Evolutionary conservation across 2,888 invertebrate genomes (phyloP), one percentile per base, ranked within the genome.

Genomic region (Rapana venosa): DNA sequence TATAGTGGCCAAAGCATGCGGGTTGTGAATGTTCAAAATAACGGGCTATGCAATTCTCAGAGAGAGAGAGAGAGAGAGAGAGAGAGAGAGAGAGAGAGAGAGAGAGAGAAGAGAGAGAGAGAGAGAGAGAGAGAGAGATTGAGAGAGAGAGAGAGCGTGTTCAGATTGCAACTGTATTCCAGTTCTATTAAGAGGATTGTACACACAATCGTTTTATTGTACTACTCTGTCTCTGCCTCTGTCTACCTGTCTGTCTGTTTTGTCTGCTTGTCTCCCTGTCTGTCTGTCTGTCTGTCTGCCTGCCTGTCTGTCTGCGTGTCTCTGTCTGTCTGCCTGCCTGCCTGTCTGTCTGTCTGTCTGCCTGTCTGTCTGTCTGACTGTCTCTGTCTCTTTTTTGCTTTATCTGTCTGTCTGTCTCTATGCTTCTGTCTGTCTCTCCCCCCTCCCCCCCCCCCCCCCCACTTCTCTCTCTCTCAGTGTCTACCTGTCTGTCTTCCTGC

Each of bases 401-500:
- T 66, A 4, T 66, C 66, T 66, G 5, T 66, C 66, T 66, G 5
- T 77, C 30, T 30, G 15, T n/a, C 30, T 30, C 74, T 77, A 8
- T 77, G 4, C n/a, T 30, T 2, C 74, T 77, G 4, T 77, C 74
- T 77, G 1, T 77, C 74, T n/a, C 30, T 77, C 30, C 26, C 13
- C 26, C n/a, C 30, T 30, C 13, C 13, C 30, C 4, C 26, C 26
- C 83, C 26, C 26, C 22, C 56, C 47, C 56, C 47, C 26, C 47
- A 26, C 47, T 47, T 56, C 36, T 83, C 83, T 36, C 83, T 83
- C 47, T 83, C 83, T 83, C 83, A 35, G 6, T 81, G 35, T 81
- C 81, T 81, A 35, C 35, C 35, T 81, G 6, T 81, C 81, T 81
- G 35, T 81, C 35, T 81, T 35, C 35, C 35, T 81, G 35, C 47